phyloP scores from a whole-genome alignment of 2,113 vertebrate genomes.

The Solenodon paradoxus region DNA sequence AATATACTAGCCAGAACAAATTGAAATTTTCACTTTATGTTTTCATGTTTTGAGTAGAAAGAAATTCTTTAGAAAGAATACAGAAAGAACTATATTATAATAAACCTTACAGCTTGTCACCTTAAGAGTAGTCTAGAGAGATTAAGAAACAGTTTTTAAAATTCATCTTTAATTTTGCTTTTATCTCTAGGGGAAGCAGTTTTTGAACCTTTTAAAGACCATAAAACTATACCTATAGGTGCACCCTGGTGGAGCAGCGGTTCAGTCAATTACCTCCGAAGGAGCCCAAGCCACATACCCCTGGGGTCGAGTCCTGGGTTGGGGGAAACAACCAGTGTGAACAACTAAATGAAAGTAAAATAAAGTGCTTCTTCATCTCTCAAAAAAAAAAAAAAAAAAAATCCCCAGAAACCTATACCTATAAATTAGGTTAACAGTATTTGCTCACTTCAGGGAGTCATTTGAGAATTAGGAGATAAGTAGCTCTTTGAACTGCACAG shows the following conservation, averaged over 20 bases:
- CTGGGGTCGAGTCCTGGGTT: no score
- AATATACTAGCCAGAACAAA: conserved; percentile 20
- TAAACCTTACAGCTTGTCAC: not conserved
- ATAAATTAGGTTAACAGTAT: conserved; percentile 42
- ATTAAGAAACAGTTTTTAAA: conserved; percentile 45
- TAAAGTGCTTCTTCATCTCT: no score
- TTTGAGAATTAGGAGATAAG: conserved; percentile 64
- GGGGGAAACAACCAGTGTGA: no score
- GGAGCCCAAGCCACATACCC: no score
- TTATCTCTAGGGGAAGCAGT: conserved; percentile 24
- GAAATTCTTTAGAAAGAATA: no score
- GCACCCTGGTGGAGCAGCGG: no score
- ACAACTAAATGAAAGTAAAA: no score
- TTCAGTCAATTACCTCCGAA: no score
- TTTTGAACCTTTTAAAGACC: conserved; percentile 36
- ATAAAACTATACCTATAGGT: no score
- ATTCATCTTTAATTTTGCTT: conserved; percentile 35
- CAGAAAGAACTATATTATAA: conserved; percentile 6
- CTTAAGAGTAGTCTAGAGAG: not conserved
- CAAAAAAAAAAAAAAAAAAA: no score
- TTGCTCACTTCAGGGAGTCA: conserved; percentile 41
- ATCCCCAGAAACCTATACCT: no score
- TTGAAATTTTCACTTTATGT: not conserved
- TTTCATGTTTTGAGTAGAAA: conserved; percentile 28
- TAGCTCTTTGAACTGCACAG: conserved; percentile 41